A percentile compares a stretch with the other conserved stretches of the same genome.
Conservation (phyloP, 2,113 vertebrate species). For the Equus przewalskii region DNA sequence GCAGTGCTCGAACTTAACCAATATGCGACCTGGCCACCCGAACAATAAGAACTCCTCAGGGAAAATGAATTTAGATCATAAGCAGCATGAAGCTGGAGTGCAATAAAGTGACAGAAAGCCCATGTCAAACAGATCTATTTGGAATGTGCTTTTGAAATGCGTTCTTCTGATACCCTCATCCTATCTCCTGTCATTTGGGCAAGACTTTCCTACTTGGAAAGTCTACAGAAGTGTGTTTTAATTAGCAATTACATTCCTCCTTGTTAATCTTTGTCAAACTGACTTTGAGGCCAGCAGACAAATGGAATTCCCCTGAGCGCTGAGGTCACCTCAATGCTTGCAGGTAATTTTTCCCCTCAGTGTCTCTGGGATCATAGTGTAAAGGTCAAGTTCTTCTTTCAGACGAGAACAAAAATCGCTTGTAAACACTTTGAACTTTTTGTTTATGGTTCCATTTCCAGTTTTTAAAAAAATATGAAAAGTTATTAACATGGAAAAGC, state of each 20-base stretch:
- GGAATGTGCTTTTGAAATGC: neutral
- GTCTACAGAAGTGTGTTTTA: neutral
- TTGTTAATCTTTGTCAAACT: conserved; percentile 13
- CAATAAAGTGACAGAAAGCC: neutral
- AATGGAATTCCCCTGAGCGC: neutral
- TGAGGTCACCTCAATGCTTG: neutral
- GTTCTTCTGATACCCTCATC: neutral
- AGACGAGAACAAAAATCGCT: conserved; percentile 25
- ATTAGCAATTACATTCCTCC: neutral
- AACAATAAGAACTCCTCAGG: neutral
- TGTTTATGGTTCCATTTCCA: neutral
- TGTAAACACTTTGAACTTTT: neutral
- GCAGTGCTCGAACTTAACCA: no score
- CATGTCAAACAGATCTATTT: neutral
- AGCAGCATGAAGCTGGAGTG: neutral
- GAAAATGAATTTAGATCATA: neutral
- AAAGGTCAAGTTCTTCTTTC: neutral
- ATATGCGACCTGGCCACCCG: no score
- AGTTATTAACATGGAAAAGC: neutral
- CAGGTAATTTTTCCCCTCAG: neutral
- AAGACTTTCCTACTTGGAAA: neutral
- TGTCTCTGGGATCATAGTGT: neutral
- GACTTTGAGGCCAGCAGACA: neutral
- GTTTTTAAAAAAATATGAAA: neutral
- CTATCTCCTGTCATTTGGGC: neutral